A percentile compares a stretch with the other conserved stretches of the same genome.
These are phyloP conservation scores for Oreonectes daqikongensis DNA, from an alignment of 2,797 vertebrate genomes.

Conservation along the genomic window DNA sequence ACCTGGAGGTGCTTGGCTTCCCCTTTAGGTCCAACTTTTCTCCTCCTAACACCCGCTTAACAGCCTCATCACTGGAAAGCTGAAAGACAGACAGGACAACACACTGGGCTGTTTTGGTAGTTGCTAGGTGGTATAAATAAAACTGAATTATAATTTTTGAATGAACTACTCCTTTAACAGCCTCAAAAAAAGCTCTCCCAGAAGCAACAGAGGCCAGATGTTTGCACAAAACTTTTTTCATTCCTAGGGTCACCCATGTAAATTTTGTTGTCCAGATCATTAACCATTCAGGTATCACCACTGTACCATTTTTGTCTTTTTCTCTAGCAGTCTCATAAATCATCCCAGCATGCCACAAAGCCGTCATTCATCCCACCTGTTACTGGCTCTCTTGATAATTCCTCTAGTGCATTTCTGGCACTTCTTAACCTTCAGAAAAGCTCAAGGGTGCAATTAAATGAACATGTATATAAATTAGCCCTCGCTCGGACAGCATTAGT, in stretches of 20 bases:
- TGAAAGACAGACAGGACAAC: constrained; percentile 59
- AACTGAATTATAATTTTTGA: too few species aligned
- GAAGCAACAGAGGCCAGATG: not conserved
- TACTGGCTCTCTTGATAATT: constrained; percentile 16
- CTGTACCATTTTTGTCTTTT: not conserved
- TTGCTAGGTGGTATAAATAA: too few species aligned
- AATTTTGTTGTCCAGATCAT: not conserved
- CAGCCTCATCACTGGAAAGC: constrained; percentile 92
- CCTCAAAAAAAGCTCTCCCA: not conserved
- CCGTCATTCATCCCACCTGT: constrained; percentile 2
- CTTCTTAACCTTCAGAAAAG: constrained; percentile 17
- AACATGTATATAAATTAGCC: constrained; percentile 5
- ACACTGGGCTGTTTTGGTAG: not conserved
- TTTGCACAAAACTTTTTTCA: too few species aligned
- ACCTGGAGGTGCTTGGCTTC: constrained; percentile 75
- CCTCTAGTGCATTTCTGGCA: constrained; percentile 1
- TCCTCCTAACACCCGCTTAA: constrained; percentile 86
- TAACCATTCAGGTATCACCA: not conserved
- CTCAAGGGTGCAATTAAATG: constrained; percentile 39
- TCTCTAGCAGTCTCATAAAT: not conserved
- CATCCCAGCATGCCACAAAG: not conserved
- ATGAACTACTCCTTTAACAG: too few species aligned
- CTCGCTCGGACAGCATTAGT: constrained; percentile 16
- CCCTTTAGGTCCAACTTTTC: constrained; percentile 82
- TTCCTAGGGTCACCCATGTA: not conserved